Evolutionary conservation across 2,888 invertebrate species (phyloP).

Genomic region (Agriopis marginaria): DNA sequence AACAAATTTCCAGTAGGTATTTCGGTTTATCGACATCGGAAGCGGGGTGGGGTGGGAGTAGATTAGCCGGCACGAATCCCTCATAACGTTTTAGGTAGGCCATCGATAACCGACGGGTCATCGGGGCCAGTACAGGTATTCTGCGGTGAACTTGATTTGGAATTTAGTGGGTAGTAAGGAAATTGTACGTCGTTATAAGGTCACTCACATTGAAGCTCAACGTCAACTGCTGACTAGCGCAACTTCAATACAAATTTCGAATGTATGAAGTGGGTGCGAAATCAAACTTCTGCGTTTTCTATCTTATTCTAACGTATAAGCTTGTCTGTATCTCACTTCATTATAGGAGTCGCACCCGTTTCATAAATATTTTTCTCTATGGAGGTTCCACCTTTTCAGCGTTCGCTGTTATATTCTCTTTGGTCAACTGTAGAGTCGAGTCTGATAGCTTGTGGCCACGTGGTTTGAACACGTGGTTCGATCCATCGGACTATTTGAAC

Average conservation of each 20-base stretch:
- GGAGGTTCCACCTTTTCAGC: no score
- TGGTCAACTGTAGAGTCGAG: no score
- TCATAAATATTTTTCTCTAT: no score
- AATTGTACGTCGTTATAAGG: constrained; percentile 9
- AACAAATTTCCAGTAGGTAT: constrained; percentile 60
- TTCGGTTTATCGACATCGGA: constrained; percentile 80
- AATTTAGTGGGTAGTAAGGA: constrained; percentile 13
- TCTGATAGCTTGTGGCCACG: background rate
- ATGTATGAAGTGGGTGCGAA: no score
- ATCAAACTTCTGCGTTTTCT: no score
- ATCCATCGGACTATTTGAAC: no score
- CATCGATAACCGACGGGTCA: constrained; percentile 63
- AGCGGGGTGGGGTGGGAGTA: constrained; percentile 55
- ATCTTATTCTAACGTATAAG: no score
- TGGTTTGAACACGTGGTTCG: background rate
- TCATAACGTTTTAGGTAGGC: constrained; percentile 77
- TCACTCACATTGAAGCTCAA: constrained; percentile 2
- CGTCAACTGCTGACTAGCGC: no score
- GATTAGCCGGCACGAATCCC: constrained; percentile 80
- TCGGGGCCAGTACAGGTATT: constrained; percentile 37
- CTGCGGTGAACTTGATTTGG: constrained; percentile 13
- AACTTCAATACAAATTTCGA: no score
- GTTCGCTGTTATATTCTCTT: no score
- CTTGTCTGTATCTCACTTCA: no score
- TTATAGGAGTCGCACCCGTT: no score